Conservation (phyloP, 1,140 invertebrate species). For the Brachionus calyciflorus region DNA sequence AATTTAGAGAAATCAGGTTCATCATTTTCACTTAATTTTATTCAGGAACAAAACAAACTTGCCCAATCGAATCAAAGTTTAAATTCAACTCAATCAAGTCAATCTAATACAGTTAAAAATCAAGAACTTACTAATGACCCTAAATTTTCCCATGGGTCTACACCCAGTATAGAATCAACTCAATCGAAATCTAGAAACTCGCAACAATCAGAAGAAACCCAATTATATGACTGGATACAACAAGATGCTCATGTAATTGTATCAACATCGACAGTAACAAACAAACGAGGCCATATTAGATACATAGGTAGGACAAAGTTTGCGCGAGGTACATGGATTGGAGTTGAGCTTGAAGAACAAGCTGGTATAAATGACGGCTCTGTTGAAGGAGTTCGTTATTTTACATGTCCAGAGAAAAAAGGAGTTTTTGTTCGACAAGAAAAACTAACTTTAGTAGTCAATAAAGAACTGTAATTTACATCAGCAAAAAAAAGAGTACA, state of each 20-base stretch:
- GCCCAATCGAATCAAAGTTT: background rate
- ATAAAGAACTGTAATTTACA: background rate
- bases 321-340: conserved; percentile 65
- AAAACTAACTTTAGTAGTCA: conserved; percentile 17
- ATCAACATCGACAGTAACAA: background rate
- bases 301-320: conserved; percentile 39
- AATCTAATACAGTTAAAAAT: no score
- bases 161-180: background rate
- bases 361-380: conserved; percentile 65
- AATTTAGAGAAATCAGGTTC: background rate
- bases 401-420: conserved; percentile 83
- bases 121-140: no score
- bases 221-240: conserved; percentile 15
- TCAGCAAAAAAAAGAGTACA: no score
- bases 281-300: conserved; percentile 9
- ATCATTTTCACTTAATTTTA: background rate
- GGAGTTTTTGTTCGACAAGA: conserved; percentile 81
- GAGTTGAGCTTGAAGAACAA: conserved; percentile 58
- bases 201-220: background rate
- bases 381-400: conserved; percentile 61
- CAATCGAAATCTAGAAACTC: background rate
- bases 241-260: conserved; percentile 32
- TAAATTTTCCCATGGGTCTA: background rate
- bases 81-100: background rate
- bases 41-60: background rate